Base-by-base conservation (phyloP, 2,797 vertebrate genomes). In the Acanthurus leucopareius region DNA sequence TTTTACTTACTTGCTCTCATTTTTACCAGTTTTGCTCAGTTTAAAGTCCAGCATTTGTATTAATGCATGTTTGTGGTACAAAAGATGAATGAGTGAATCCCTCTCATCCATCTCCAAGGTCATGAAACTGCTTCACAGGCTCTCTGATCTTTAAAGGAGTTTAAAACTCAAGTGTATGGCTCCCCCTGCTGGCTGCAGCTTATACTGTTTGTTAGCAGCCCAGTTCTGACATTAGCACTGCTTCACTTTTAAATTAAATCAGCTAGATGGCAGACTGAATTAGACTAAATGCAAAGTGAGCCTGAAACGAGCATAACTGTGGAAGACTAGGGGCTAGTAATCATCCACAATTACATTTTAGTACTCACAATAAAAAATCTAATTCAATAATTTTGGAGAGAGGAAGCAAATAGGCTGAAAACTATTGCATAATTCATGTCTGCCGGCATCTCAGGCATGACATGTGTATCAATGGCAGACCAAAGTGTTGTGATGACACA, bases 211-310 rank as follows among this genome's bases (percentile, higher is more conserved):
- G 7, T 40, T n/a, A 0, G 38, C 40, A 15, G 25, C 22, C 49
- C 19, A 17, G 38, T 19, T 62, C 84, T 79, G 81, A 87, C 75
- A 45, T 82, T 45, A 52, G 28, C 28, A 32, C 28, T 4, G 28
- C 4, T 32, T 32, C 28, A 4, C 28, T 59, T 80, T 56, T 56
- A 54, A 79, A 90, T 88, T 82, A 52, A 90, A 93, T 92, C 88
- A 92, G 64, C 73, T 80, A 87, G 92, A 92, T 89, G 87, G 89
- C 86, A 84, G 59, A 54, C 38, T 74, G 82, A 89, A 93, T 92
- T 82, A 88, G 75, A 60, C 75, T 75, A 76, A 91, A 91, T 73
- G 80, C 82, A 83, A 78, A 79, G 78, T 63, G 82, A 85, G 72
- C 53, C 78, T 73, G 82, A 87, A 91, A 89, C 62, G 82, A 76